Conservation (phyloP, 2,888 invertebrate species). For the Parnassius smintheus region DNA sequence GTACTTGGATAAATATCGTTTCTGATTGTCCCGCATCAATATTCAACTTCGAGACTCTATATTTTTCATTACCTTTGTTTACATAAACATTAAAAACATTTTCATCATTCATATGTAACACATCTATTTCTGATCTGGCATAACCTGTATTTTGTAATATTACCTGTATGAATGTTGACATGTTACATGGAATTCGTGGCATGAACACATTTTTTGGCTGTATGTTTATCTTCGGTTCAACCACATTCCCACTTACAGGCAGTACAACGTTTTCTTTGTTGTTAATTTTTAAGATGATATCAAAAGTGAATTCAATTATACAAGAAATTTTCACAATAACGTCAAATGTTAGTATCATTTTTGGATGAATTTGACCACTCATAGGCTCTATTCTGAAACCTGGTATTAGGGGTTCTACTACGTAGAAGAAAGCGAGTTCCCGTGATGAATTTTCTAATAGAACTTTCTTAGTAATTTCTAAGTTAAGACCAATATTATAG, state of each 20-base stretch:
- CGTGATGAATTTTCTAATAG: slow-evolving; percentile 78
- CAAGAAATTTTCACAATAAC: slow-evolving; percentile 68
- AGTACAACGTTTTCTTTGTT: slow-evolving; percentile 68
- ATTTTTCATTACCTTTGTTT: slow-evolving; percentile 60
- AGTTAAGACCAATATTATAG: slow-evolving; percentile 67
- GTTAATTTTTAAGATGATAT: slow-evolving; percentile 64
- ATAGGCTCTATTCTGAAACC: slow-evolving; percentile 75
- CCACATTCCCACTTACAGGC: slow-evolving; percentile 68
- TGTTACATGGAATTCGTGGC: slow-evolving; percentile 66
- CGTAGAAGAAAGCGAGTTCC: slow-evolving; percentile 71
- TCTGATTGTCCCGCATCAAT: slow-evolving; percentile 63
- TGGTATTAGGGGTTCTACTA: slow-evolving; percentile 71
- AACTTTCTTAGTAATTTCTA: slow-evolving; percentile 63
- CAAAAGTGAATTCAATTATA: slow-evolving; percentile 63
- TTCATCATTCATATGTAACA: slow-evolving; percentile 60
- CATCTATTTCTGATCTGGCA: slow-evolving; percentile 51
- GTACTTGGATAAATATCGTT: slow-evolving; percentile 62
- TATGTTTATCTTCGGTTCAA: slow-evolving; percentile 73
- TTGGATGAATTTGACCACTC: slow-evolving; percentile 73
- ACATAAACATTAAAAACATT: slow-evolving; percentile 63
- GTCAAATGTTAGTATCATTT: slow-evolving; percentile 69
- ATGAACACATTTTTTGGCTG: slow-evolving; percentile 74
- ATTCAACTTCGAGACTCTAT: slow-evolving; percentile 50
- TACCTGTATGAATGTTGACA: slow-evolving; percentile 64
- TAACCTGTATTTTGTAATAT: slow-evolving; percentile 60